A percentile compares a stretch with the other conserved stretches of the same genome.
Evolutionary conservation across 2,797 vertebrate genomes (phyloP).

Genomic region (Catharus ustulatus): DNA sequence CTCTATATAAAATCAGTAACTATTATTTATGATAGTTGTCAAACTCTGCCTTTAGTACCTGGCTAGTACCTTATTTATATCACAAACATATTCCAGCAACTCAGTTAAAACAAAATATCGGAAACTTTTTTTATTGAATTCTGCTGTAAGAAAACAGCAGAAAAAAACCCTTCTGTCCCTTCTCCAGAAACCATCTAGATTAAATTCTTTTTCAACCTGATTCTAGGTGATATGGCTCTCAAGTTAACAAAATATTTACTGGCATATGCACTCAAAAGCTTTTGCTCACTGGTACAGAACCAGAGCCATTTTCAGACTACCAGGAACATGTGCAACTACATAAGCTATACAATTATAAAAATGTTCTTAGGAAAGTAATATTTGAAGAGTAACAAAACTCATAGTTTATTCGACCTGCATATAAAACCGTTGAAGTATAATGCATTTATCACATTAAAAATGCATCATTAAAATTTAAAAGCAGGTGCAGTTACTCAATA

Average conservation of each 20-base stretch:
- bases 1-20: neutral
- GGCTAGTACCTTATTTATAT: neutral
- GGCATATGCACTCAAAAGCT: neutral
- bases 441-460: slow-evolving; percentile 82
- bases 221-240: neutral
- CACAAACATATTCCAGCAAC: neutral
- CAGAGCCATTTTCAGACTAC: neutral
- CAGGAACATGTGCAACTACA: neutral
- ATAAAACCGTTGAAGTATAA: slow-evolving; percentile 78
- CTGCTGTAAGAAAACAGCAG: neutral
- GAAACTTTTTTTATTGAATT: neutral
- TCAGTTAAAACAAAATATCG: neutral
- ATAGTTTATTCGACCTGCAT: slow-evolving; percentile 77
- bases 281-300: slow-evolving; percentile 35
- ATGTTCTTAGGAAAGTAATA: slow-evolving; percentile 65
- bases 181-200: neutral
- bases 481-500: slow-evolving; percentile 78
- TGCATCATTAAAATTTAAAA: slow-evolving; percentile 82
- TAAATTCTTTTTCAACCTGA: neutral
- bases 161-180: neutral
- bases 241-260: slow-evolving; percentile 12
- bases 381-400: slow-evolving; percentile 76
- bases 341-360: slow-evolving; percentile 45
- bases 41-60: neutral
- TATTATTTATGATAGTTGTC: neutral